A percentile compares a stretch with the other conserved stretches of the same genome.
These are phyloP conservation scores for Daboia siamensis DNA, from an alignment of 2,113 vertebrate genomes.

Conservation along the genomic window DNA sequence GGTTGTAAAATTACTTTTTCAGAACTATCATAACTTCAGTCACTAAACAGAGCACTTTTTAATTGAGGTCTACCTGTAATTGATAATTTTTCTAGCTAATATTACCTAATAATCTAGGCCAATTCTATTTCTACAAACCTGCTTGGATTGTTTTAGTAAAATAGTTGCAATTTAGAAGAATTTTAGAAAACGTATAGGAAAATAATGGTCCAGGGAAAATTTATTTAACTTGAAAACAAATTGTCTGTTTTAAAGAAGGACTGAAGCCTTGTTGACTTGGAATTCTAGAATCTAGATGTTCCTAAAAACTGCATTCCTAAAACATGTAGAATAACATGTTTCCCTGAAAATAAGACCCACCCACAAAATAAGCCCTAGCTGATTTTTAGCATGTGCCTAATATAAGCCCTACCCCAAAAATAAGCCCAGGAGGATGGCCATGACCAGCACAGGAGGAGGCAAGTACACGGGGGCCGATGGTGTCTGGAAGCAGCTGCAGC, in stretches of 20 bases:
- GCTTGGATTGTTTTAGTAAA: neutral
- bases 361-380: too few relatives aligned
- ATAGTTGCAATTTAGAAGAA: neutral
- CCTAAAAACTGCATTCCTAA: neutral
- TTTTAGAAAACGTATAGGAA: neutral
- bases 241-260: neutral
- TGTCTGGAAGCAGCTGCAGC: too few relatives aligned
- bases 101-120: neutral
- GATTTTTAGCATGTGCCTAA: too few relatives aligned
- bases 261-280: neutral
- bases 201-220: neutral
- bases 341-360: too few relatives aligned
- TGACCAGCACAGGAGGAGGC: too few relatives aligned
- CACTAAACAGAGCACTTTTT: neutral
- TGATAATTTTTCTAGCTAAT: conserved; percentile 2
- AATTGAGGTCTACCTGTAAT: neutral
- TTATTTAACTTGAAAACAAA: neutral
- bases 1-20: neutral
- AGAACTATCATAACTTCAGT: neutral
- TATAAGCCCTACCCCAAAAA: too few relatives aligned
- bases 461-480: too few relatives aligned
- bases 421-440: too few relatives aligned
- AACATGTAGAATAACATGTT: neutral
- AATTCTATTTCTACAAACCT: neutral
- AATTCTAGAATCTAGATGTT: neutral